These are phyloP conservation scores for Galagoides demidoff DNA, from an alignment of 2,797 vertebrate species.

Conservation along the genomic window DNA sequence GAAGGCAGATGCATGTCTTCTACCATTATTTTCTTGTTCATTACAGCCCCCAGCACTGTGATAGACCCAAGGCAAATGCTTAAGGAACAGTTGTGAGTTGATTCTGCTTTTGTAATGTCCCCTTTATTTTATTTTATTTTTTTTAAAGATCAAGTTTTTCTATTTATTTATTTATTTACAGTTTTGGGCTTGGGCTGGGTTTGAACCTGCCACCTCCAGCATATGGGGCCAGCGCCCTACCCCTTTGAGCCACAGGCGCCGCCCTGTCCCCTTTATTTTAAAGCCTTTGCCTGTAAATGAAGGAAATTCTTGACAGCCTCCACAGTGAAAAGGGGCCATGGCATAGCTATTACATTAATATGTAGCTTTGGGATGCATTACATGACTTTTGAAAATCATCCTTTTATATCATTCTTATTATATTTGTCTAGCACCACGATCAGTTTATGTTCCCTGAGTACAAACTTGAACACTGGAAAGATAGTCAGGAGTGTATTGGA, in stretches of 20 bases:
- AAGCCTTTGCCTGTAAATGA: constrained; percentile 18
- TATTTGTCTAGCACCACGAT: constrained; percentile 61
- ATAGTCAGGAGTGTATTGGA: constrained; percentile 47
- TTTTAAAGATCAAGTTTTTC: too few species aligned
- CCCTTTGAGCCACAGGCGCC: too few species aligned
- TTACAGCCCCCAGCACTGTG: background rate
- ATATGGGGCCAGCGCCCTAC: too few species aligned
- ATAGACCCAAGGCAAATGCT: background rate
- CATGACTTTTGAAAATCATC: constrained; percentile 53
- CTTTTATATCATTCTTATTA: constrained; percentile 45
- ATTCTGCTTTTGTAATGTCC: background rate
- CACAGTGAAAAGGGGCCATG: background rate
- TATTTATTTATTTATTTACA: too few species aligned
- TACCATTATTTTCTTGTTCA: background rate
- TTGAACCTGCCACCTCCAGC: too few species aligned
- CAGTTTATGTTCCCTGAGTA: constrained; percentile 53
- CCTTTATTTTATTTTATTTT: constrained; percentile 7
- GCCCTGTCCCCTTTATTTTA: background rate
- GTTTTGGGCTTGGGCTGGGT: too few species aligned
- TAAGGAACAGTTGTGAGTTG: background rate
- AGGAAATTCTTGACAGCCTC: constrained; percentile 35
- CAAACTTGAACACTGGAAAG: constrained; percentile 32
- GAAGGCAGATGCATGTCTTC: background rate
- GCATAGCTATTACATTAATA: background rate
- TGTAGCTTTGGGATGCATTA: constrained; percentile 43